These are phyloP conservation scores for Theristicus caerulescens DNA, from an alignment of 2,113 vertebrate species.

Conservation along the genomic window DNA sequence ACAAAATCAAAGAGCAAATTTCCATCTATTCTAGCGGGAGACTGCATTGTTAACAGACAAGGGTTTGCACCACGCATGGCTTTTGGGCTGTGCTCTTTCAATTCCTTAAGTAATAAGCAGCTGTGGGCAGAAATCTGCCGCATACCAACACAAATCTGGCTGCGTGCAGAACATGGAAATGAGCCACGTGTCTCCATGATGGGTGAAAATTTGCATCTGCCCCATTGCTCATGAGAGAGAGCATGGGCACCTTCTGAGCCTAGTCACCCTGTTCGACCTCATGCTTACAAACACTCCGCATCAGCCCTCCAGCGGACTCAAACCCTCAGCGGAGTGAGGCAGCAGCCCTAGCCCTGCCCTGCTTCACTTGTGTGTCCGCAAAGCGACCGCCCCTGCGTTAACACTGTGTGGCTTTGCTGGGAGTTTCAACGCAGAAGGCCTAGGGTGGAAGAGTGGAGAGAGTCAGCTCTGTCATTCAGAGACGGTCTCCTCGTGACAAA, in stretches of 20 bases:
- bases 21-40: not conserved
- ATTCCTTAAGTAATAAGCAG: not conserved
- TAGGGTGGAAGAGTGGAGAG: not conserved
- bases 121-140: not conserved
- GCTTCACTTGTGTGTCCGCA: not conserved
- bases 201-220: not conserved
- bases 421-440: not conserved
- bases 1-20: not conserved
- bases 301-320: not conserved
- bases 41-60: not conserved
- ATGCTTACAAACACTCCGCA: not conserved
- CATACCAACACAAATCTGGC: not conserved
- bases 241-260: fast-evolving
- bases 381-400: not conserved
- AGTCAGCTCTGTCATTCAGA: not conserved
- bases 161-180: not conserved
- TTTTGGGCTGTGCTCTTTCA: not conserved
- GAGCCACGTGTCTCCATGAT: not conserved
- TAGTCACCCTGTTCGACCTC: fast-evolving
- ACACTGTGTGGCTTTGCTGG: fast-evolving
- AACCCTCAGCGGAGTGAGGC: not conserved
- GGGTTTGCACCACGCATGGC: not conserved
- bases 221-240: not conserved
- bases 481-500: fast-evolving
- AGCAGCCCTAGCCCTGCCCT: not conserved